Conservation (phyloP, 2,888 invertebrate species). For the Punctoribates punctum region DNA sequence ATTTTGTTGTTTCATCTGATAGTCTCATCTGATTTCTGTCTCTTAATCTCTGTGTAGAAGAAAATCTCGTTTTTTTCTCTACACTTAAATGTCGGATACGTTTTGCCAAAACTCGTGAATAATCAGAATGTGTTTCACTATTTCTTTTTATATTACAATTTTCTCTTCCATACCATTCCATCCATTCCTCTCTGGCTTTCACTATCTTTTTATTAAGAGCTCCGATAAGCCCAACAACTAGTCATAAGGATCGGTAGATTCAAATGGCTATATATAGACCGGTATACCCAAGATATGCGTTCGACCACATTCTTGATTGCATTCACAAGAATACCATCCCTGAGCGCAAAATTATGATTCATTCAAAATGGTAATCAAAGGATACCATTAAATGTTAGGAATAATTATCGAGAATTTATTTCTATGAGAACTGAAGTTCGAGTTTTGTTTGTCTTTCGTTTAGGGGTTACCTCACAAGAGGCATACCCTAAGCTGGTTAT, state of each 20-base stretch:
- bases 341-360: neutral
- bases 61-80: too few relatives aligned
- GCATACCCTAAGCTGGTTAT: too few relatives aligned
- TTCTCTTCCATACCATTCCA: neutral
- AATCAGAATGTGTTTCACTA: slow-evolving; percentile 7
- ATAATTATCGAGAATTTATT: too few relatives aligned
- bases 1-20: neutral
- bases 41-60: neutral
- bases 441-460: too few relatives aligned
- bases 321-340: neutral
- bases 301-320: neutral
- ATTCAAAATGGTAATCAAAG: too few relatives aligned
- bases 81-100: neutral
- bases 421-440: too few relatives aligned
- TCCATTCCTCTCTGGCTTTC: neutral
- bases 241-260: slow-evolving; percentile 31
- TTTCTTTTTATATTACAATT: neutral
- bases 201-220: slow-evolving; percentile 1
- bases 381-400: too few relatives aligned
- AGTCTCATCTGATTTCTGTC: neutral
- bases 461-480: too few relatives aligned
- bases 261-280: neutral
- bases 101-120: slow-evolving; percentile 10
- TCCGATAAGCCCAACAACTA: slow-evolving; percentile 7
- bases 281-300: neutral